Conservation (phyloP, 1,140 invertebrate genomes). For the Drosophila nigrodunni region DNA sequence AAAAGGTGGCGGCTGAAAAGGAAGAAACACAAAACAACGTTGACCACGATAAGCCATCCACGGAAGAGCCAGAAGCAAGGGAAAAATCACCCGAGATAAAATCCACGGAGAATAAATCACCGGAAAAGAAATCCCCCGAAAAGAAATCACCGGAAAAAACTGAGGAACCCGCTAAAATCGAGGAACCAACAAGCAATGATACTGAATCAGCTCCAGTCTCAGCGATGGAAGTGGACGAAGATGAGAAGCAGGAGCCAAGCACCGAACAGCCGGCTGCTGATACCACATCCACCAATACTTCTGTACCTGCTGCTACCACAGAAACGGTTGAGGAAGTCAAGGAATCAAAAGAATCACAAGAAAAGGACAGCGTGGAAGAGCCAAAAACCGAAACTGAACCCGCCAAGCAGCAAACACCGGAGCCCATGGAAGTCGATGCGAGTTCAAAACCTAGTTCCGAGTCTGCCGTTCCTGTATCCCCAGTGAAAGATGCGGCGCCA, state of each 20-base stretch:
- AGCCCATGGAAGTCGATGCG: conserved; percentile 78
- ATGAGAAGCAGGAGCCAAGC: conserved; percentile 24
- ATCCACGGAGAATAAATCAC: conserved; percentile 41
- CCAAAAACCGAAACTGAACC: conserved; percentile 46
- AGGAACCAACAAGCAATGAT: conserved; percentile 45
- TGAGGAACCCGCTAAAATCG: conserved; percentile 29
- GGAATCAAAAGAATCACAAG: conserved; percentile 33
- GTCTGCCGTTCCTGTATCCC: conserved; percentile 38
- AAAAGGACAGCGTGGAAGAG: conserved; percentile 31
- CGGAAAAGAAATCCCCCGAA: conserved; percentile 26
- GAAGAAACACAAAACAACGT: conserved; percentile 62
- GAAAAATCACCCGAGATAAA: conserved; percentile 8
- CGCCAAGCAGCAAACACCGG: conserved; percentile 61
- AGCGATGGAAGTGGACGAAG: conserved; percentile 68
- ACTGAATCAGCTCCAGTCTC: conserved; percentile 19
- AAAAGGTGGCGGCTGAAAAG: conserved; percentile 18
- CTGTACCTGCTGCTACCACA: conserved; percentile 31
- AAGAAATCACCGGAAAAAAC: neutral
- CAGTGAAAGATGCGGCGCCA: conserved; percentile 27
- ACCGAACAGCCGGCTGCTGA: conserved; percentile 21
- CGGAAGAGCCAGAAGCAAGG: conserved; percentile 48
- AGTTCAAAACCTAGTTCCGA: conserved; percentile 67
- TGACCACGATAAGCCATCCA: conserved; percentile 45
- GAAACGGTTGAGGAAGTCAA: conserved; percentile 34
- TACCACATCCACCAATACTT: conserved; percentile 20